phyloP scores from a whole-genome alignment of 2,797 vertebrate species.

The Halcyon chelicuti region DNA sequence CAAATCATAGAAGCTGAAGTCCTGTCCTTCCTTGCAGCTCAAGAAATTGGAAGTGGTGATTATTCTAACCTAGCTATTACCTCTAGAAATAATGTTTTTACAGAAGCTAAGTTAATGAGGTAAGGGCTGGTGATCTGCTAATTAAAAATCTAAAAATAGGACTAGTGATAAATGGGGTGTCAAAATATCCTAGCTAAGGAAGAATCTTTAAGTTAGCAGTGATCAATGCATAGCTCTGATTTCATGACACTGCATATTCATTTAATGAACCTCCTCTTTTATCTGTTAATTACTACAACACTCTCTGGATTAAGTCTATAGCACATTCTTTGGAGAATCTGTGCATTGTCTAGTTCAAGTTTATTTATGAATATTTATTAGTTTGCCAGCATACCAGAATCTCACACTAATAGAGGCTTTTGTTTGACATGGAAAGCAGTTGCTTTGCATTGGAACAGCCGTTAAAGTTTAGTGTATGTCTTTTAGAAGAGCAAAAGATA shows the following conservation, averaged over 20 bases:
- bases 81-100: slow-evolving; percentile 82
- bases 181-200: slow-evolving; percentile 80
- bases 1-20: background rate
- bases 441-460: slow-evolving; percentile 45
- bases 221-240: slow-evolving; percentile 83
- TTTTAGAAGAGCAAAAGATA: slow-evolving; percentile 26
- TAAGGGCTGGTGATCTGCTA: slow-evolving; percentile 84
- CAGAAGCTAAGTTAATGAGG: slow-evolving; percentile 83
- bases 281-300: slow-evolving; percentile 87
- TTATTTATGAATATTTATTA: slow-evolving; percentile 77
- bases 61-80: slow-evolving; percentile 79
- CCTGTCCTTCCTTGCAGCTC: slow-evolving; percentile 40
- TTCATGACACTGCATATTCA: slow-evolving; percentile 83
- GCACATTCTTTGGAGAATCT: slow-evolving; percentile 66
- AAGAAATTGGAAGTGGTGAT: slow-evolving; percentile 41
- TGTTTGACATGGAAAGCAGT: slow-evolving; percentile 68
- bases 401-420: slow-evolving; percentile 61
- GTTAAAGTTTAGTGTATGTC: background rate
- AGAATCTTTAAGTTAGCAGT: slow-evolving; percentile 73
- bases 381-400: slow-evolving; percentile 18
- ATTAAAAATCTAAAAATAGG: slow-evolving; percentile 93
- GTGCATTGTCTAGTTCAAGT: slow-evolving; percentile 77
- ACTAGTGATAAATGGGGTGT: slow-evolving; percentile 82
- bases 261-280: slow-evolving; percentile 85
- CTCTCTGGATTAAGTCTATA: slow-evolving; percentile 80